Conservation (phyloP, 2,888 invertebrate species). For the Trichogramma dendrolimi region DNA sequence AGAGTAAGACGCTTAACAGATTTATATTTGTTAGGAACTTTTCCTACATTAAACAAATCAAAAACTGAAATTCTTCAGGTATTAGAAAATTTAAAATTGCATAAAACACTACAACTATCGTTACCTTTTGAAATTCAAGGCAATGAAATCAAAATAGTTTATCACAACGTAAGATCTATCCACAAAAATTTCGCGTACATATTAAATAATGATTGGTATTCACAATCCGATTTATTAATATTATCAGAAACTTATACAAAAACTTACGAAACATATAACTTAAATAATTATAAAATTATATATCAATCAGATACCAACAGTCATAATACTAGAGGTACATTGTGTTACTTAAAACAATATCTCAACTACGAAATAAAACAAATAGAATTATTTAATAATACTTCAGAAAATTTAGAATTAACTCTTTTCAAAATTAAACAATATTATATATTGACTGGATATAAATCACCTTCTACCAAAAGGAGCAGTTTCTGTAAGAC, state of each 20-base stretch:
- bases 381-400: too few relatives aligned
- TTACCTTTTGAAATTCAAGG: not conserved
- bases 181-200: slow-evolving; percentile 17
- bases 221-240: slow-evolving; percentile 18
- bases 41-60: not conserved
- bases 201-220: slow-evolving; percentile 15
- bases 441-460: too few relatives aligned
- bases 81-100: too few relatives aligned
- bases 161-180: slow-evolving; percentile 21
- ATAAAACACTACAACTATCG: too few relatives aligned
- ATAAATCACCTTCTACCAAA: too few relatives aligned
- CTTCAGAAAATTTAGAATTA: too few relatives aligned
- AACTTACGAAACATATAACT: not conserved
- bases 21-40: slow-evolving; percentile 15
- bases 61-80: too few relatives aligned
- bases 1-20: slow-evolving; percentile 19
- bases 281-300: not conserved
- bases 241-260: slow-evolving; percentile 15
- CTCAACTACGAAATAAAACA: too few relatives aligned
- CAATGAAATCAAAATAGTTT: slow-evolving; percentile 17
- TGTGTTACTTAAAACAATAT: too few relatives aligned
- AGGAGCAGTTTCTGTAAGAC: too few relatives aligned
- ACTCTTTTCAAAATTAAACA: too few relatives aligned
- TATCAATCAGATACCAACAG: slow-evolving; percentile 1
- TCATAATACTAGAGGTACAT: not conserved